Evolutionary conservation across 2,888 invertebrate species (phyloP), one percentile per base, ranked within the genome.

Genomic region (Ashinkailepas kermadecensis): DNA sequence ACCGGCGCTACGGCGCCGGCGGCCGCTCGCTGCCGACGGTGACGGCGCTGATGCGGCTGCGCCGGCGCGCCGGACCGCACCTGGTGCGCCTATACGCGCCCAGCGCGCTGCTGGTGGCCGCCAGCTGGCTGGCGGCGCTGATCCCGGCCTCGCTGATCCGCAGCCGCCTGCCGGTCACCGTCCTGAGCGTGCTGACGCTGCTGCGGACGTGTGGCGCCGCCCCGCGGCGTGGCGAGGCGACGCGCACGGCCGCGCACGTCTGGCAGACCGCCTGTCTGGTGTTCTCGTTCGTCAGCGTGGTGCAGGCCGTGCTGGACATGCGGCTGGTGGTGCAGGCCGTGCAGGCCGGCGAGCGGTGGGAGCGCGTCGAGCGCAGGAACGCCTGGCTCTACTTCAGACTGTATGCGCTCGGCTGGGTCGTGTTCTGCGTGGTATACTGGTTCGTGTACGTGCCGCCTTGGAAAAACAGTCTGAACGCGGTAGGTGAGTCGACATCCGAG

Each of bases 101-200:
- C 18, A 74, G 74, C 74, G 54, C 21, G 39, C 74, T 74, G 74
- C 54, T 74, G 74, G 54, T 54, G 54, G 4, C 54, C 8, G 74
- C 74, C 74, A 74, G 74, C 74, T 74, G 74, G 74, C 74, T 74
- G 54, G 39, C 74, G 54, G 74, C 74, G 74, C 74, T 74, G 74
- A 25, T 74, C 18, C 74, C 74, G 7, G 74, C 54, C 74, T 74
- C 74, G 74, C 74, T 74, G 74, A 74, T 74, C 74, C 74, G 74
- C 74, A 74, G 74, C 74, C 74, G 74, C 18, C 74, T 74, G 74
- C 74, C 74, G 18, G 15, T 74, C 74, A 54, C 74, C 74, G 23
- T 74, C 0, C 74, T 74, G 6, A 54, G 21, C 54, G 23, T 74
- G 74, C 74, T 74, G 74, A 74, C 74, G 18, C 39, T 74, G 39